Base-by-base conservation (phyloP, 2,797 vertebrate species). In the Notolabrus celidotus region DNA sequence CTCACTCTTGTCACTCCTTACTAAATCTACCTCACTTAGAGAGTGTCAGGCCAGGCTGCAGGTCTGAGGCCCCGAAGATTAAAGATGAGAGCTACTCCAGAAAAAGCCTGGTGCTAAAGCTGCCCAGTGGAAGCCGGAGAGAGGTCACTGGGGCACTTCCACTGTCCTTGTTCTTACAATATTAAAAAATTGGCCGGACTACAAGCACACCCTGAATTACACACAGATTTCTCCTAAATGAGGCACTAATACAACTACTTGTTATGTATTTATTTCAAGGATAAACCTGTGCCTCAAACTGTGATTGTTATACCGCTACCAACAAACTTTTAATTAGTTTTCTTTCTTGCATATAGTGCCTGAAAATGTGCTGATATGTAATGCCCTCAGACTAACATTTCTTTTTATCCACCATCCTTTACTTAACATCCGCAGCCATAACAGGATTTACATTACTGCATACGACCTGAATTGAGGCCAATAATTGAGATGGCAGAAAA, bases 251-350 rank as follows among this genome's bases (percentile, higher is more conserved):
- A 74, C 50, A 73, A 17, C 56, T 39, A 38, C 45, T 51, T 69
- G 64, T 68, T 23, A 75, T 68, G 27, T 71, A 65, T 82, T 68
- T 66, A 43, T 51, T 50, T 29, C 36, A 51, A 33, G 5, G 27
- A 41, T 71, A 55, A 70, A 83, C 62, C 19, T 59, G 52, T 45
- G 23, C 36, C 54, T 65, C 42, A 73, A 62, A 58, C 23, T 10
- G 29, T 25, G 42, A 45, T 45, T 49, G 38, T 27, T 43, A 38
- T 33, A 55, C 59, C 46, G 51, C n/a, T 51, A 64, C 46, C 54
- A 63, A 74, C 67, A 85, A 80, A 86, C 74, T 85, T 88, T 87
- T 84, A 89, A 88, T 89, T 85, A 59, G 76, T 83, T 91, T 89
- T 83, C 70, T 70, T 81, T 71, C 82, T 73, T 19, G 17, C 55